Conservation (phyloP, 1,140 invertebrate genomes). For the Drosophila lini region DNA sequence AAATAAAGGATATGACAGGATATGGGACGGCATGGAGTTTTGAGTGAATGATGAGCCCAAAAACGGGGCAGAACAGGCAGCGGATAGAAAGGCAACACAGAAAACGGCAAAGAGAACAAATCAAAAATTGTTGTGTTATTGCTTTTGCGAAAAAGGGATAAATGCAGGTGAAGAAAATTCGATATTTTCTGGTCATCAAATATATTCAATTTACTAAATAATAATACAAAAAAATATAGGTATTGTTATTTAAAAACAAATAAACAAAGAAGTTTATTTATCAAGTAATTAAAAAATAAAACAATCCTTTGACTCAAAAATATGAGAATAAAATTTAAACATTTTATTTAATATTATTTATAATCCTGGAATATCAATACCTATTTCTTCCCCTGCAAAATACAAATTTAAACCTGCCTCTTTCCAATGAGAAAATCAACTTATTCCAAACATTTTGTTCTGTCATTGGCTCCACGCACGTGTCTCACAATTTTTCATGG, state of each 20-base stretch:
- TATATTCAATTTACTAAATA: neutral
- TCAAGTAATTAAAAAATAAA: neutral
- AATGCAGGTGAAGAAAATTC: neutral
- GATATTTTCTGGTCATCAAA: no score
- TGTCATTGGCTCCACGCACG: constrained; percentile 64
- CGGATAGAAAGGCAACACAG: constrained; percentile 7
- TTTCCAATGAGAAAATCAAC: neutral
- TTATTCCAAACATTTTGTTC: constrained; percentile 38
- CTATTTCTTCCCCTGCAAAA: neutral
- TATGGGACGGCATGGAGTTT: constrained; percentile 17
- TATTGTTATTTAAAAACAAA: neutral
- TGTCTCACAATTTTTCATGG: constrained; percentile 73
- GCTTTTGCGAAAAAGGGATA: constrained; percentile 36
- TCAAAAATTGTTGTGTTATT: constrained; percentile 51
- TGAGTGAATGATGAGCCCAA: constrained; percentile 42
- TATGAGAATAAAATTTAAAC: neutral
- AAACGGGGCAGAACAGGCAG: constrained; percentile 1
- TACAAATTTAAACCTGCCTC: constrained; percentile 8
- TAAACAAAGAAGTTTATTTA: neutral
- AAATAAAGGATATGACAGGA: constrained; percentile 13
- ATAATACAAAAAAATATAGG: neutral
- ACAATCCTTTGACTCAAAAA: no score
- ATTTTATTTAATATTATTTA: neutral
- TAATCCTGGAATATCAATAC: neutral
- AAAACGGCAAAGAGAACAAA: constrained; percentile 23